A percentile compares a stretch with the other conserved stretches of the same genome.
Evolutionary conservation across 2,888 invertebrate genomes (phyloP).

Genomic region (Caenorhabditis imperialis): DNA sequence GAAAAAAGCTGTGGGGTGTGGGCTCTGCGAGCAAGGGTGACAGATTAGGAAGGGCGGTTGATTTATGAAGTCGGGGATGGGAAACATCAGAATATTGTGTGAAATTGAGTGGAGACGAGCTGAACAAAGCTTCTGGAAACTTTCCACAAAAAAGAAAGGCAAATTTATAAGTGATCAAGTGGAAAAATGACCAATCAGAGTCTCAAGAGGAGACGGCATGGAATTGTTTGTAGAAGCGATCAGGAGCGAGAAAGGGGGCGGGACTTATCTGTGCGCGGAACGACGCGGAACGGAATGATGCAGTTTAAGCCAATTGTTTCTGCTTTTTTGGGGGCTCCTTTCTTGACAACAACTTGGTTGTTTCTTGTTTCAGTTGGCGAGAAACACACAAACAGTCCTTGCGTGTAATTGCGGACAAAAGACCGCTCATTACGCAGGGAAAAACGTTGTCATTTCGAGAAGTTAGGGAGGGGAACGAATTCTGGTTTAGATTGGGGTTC

Average conservation of each 20-base stretch:
- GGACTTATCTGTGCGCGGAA: conserved; percentile 16
- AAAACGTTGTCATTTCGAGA: conserved; percentile 2
- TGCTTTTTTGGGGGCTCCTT: conserved; percentile 30
- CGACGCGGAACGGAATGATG: conserved; percentile 33
- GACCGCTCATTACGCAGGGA: conserved; percentile 30
- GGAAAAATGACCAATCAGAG: conserved; percentile 46
- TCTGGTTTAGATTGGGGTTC: conserved; percentile 14
- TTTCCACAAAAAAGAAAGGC: not conserved
- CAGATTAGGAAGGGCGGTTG: no score
- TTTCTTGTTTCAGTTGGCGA: conserved; percentile 39
- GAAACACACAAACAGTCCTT: conserved; percentile 22
- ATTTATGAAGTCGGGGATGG: no score
- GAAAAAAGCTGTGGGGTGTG: no score
- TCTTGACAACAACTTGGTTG: no score
- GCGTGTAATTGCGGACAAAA: conserved; percentile 39
- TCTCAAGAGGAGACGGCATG: conserved; percentile 33
- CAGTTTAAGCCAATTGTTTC: conserved; percentile 50
- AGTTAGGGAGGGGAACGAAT: conserved; percentile 3
- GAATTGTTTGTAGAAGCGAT: conserved; percentile 46
- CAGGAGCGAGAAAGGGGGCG: conserved; percentile 29
- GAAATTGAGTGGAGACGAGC: no score
- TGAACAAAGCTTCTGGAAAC: no score
- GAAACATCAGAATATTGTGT: no score
- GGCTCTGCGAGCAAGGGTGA: no score
- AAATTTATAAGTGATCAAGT: conserved; percentile 11